Evolutionary conservation across 2,113 vertebrate species (phyloP), one percentile per base, ranked within the genome.

Genomic region (Cinclus mexicanus): DNA sequence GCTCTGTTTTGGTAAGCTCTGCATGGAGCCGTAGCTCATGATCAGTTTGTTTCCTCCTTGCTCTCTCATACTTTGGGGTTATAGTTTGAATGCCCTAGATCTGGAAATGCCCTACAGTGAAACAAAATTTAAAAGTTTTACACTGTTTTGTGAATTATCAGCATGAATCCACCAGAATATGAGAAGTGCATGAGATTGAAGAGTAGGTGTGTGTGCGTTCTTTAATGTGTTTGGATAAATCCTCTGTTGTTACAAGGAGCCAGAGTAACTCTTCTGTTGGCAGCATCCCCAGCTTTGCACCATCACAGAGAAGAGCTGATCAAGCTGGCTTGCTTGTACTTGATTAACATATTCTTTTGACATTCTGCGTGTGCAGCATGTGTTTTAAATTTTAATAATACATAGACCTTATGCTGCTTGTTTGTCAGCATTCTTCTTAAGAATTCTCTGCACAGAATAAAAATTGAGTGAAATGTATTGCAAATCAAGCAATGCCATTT

Each of bases 351-450:
- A 94, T 94, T 96, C 93, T 94, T 96, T 89, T 96, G 95, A 96
- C 93, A 84, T 93, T 89, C 88, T 89, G 83, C 78, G 69, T 91
- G 44, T 87, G 95, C 83, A 96, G 93, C 88, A 95, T 93, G 88
- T 96, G 90, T 97, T 95, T 96, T 93, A 95, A 92, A 94, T 96
- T 94, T 97, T 95, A 95, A 95, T 95, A 96, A 92, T 70, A 95
- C 85, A 50, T 47, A 87, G 91, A 94, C 86, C 87, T 95, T 96
- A 91, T 95, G 89, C 37, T 95, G 76, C 90, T 74, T 94, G 80
- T 95, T 94, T 93, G 88, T 85, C 88, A 89, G 85, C 52, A n/a
- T 76, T 84, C 90, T 93, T 70, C 64, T 81, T 71, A 89, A 92
- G 93, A 90, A 87, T 95, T 83, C 77, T 89, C n/a, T 14, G 13